These are phyloP conservation scores for Cotesia typhae DNA, from an alignment of 1,140 invertebrate genomes.

Conservation along the genomic window DNA sequence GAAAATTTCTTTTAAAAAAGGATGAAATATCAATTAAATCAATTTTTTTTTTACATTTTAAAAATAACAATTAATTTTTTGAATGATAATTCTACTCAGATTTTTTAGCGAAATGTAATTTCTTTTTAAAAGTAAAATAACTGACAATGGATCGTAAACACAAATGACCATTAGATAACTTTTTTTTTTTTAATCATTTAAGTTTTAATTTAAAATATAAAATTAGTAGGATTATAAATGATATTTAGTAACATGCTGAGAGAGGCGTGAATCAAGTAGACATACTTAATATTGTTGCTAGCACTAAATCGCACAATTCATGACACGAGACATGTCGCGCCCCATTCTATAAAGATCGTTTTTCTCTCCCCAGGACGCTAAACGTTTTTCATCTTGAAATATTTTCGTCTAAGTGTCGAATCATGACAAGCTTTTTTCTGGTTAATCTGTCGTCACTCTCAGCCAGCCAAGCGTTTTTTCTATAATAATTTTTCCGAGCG, in stretches of 20 bases:
- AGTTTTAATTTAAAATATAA: too few relatives aligned
- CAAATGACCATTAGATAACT: too few relatives aligned
- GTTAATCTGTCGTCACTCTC: conserved; percentile 6
- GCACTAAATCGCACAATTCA: conserved; percentile 29
- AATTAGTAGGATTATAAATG: neutral
- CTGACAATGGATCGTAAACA: too few relatives aligned
- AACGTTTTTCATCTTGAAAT: conserved; percentile 38
- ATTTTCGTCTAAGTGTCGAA: conserved; percentile 41
- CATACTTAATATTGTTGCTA: conserved; percentile 5
- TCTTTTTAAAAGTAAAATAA: too few relatives aligned
- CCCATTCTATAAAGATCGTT: conserved; percentile 41
- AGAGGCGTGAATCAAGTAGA: conserved; percentile 9
- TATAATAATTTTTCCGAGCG: neutral
- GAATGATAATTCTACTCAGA: too few relatives aligned
- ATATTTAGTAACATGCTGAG: neutral
- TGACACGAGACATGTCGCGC: conserved; percentile 37
- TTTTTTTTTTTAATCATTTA: too few relatives aligned
- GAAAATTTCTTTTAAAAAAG: too few relatives aligned
- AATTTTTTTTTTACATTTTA: too few relatives aligned
- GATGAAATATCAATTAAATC: too few relatives aligned
- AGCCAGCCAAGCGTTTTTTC: neutral
- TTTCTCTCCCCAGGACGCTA: conserved; percentile 45
- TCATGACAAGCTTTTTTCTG: conserved; percentile 41
- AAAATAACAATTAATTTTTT: too few relatives aligned
- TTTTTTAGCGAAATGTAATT: too few relatives aligned